Base-by-base conservation (phyloP, 1,140 invertebrate genomes). In the Aleiodes sp. region DNA sequence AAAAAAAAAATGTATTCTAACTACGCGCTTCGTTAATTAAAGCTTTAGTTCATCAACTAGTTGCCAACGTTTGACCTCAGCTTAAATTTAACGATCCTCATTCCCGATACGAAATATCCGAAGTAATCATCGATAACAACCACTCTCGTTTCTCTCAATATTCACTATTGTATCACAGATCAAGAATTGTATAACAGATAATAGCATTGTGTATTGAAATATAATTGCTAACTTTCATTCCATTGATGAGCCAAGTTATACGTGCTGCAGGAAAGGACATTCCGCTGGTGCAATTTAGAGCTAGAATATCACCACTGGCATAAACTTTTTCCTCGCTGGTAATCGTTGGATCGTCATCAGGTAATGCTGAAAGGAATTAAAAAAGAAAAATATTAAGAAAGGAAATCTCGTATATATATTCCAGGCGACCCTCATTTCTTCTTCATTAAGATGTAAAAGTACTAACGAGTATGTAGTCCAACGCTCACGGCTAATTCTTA, bases 191-290 rank as follows among this genome's bases (percentile, higher is more conserved):
- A n/a, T n/a, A 16, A 41, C n/a, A 8, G 14, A 8, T 6, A 41
- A n/a, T 6, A 41, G 2, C 12, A 9, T 8, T 3, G 60, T 9
- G 19, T 16, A 43, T 28, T 39, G 24, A 37, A 24, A 24, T 39
- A 52, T 14, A 29, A n/a, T 9, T 29, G 3, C 86, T 87, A 87
- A 94, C 94, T 88, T 90, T 89, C 76, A 91, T 87, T 71, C 93
- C 92, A 81, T 95, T 94, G 81, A 95, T 92, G 84, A 91, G 94
- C 93, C 93, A 95, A 78, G 90, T 90, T 29, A 95, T 87, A 62
- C 89, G 86, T 8, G 93, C 92, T 26, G 91, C 89, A 21, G 94
- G 94, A 82, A 91, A 91, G 57, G 93, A 94, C 79, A 91, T 92
- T 33, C 91, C 91, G 21, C 93, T 95, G 16, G 93, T 94, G 81